Conservation (phyloP, 2,888 invertebrate genomes). For the Parelbella ahira region DNA sequence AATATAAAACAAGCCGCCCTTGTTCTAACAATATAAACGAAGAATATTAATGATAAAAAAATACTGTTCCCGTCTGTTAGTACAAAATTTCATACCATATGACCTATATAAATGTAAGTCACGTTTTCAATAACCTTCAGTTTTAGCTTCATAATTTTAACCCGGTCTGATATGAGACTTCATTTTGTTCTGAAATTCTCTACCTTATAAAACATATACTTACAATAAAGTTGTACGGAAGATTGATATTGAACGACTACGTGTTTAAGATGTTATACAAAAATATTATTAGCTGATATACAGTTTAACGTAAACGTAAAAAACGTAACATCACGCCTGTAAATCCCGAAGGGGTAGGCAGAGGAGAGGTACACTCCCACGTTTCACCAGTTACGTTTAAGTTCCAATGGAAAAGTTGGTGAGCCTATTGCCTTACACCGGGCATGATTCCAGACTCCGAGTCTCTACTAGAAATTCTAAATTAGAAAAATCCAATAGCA, state of each 20-base stretch:
- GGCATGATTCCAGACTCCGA: no score
- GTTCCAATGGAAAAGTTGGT: no score
- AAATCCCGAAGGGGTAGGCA: no score
- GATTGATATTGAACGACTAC: constrained; percentile 14
- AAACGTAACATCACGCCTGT: no score
- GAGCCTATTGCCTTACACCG: no score
- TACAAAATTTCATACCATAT: constrained; percentile 60
- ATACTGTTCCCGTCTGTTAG: constrained; percentile 38
- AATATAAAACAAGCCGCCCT: no score
- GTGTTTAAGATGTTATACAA: background rate
- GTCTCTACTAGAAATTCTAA: no score
- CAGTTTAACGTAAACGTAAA: no score
- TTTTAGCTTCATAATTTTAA: constrained; percentile 80
- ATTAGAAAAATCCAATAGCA: no score
- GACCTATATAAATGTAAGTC: constrained; percentile 77
- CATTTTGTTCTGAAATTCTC: constrained; percentile 74
- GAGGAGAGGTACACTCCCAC: no score
- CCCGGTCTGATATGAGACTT: constrained; percentile 74
- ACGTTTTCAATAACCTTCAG: constrained; percentile 80
- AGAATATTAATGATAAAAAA: constrained; percentile 30
- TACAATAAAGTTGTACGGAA: constrained; percentile 28
- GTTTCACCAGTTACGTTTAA: no score
- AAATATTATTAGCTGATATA: no score
- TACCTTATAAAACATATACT: constrained; percentile 44
- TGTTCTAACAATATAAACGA: constrained; percentile 14